These are phyloP conservation scores for Numida meleagris DNA, from an alignment of 2,113 vertebrate genomes.

Conservation along the genomic window DNA sequence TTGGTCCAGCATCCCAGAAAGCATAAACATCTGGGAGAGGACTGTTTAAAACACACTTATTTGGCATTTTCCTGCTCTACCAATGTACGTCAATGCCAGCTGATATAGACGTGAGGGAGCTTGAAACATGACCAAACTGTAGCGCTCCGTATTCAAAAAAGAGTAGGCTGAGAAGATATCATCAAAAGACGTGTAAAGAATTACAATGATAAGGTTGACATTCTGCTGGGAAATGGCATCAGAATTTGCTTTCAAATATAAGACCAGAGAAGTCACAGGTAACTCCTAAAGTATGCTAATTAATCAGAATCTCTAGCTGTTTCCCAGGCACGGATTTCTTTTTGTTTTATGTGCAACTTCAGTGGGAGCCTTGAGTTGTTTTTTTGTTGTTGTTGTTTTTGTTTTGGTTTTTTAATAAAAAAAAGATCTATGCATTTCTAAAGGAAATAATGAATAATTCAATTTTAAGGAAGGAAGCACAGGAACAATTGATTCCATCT, in stretches of 20 bases:
- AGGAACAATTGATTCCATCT: background rate
- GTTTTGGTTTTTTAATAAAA: background rate
- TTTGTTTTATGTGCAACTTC: slow-evolving; percentile 1
- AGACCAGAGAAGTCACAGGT: background rate
- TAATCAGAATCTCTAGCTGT: background rate
- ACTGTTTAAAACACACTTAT: background rate
- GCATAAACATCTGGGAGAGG: background rate
- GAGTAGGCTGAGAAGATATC: background rate
- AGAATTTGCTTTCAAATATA: slow-evolving; percentile 1
- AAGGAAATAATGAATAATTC: slow-evolving; percentile 62
- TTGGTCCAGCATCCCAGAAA: background rate
- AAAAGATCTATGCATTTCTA: slow-evolving; percentile 1
- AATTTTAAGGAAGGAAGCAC: slow-evolving; percentile 13
- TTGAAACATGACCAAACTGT: background rate
- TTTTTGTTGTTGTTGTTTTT: no score
- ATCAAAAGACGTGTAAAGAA: background rate
- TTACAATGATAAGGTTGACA: background rate
- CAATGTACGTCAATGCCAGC: background rate
- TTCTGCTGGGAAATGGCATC: background rate
- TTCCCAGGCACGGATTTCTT: background rate
- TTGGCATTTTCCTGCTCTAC: background rate
- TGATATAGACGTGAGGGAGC: background rate
- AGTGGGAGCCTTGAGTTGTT: background rate
- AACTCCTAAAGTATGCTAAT: background rate
- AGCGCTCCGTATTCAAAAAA: background rate